Conservation (phyloP, 2,113 vertebrate species). For the Dermatemys mawii region DNA sequence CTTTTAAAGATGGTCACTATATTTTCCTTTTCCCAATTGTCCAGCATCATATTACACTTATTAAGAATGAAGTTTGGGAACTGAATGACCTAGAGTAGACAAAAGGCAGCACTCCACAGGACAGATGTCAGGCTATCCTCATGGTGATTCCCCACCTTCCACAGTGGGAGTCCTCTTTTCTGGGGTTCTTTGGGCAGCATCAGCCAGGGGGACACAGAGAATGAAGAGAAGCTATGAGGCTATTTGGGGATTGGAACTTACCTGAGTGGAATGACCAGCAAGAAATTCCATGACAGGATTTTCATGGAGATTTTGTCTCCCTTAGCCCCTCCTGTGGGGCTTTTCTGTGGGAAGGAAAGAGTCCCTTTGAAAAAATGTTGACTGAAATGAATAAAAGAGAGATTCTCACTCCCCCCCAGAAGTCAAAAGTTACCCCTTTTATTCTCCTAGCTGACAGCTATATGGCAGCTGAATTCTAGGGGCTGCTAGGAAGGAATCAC, state of each 20-base stretch:
- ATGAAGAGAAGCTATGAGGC: neutral
- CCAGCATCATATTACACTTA: neutral
- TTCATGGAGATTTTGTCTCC: neutral
- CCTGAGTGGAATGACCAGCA: neutral
- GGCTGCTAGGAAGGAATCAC: neutral
- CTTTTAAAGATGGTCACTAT: too few species aligned
- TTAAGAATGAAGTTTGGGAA: neutral
- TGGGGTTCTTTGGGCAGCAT: neutral
- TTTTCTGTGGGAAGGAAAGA: neutral
- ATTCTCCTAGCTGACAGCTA: neutral
- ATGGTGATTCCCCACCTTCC: neutral
- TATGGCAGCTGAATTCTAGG: neutral
- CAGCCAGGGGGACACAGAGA: neutral
- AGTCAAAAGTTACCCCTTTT: neutral
- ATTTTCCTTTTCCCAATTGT: too few species aligned
- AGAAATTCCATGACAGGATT: neutral
- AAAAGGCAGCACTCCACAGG: neutral
- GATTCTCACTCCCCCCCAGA: neutral
- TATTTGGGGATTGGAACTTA: neutral
- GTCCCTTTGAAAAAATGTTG: neutral
- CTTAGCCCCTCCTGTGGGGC: neutral
- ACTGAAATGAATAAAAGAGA: neutral
- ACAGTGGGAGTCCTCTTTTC: neutral
- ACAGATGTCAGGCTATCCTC: neutral
- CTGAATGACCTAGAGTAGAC: neutral